These are phyloP conservation scores for Nyleta sp. DNA, from an alignment of 2,888 invertebrate genomes.

Conservation along the genomic window DNA sequence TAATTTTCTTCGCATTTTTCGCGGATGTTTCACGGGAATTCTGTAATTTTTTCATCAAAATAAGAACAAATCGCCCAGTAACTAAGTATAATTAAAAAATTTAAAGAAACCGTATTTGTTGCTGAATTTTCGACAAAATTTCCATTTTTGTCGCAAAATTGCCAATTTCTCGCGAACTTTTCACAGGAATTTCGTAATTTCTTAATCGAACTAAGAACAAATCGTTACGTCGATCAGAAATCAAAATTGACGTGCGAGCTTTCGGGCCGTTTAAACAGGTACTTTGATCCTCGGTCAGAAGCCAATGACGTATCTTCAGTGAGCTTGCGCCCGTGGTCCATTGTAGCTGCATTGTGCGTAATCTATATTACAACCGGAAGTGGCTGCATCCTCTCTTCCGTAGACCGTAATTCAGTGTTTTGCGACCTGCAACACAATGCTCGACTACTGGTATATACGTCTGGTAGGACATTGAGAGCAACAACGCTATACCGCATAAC, in stretches of 20 bases:
- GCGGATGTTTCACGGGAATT: no score
- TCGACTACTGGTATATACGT: conserved; percentile 61
- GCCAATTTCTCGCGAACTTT: no score
- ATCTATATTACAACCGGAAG: conserved; percentile 82
- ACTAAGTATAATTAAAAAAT: no score
- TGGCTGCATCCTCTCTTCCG: conserved; percentile 81
- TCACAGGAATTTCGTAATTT: no score
- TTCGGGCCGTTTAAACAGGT: conserved; percentile 71
- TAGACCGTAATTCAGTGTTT: conserved; percentile 81
- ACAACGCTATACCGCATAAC: conserved; percentile 69
- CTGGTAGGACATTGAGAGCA: conserved; percentile 60
- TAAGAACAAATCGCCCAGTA: no score
- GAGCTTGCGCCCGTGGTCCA: conserved; percentile 73
- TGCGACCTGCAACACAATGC: conserved; percentile 72
- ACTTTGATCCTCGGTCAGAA: conserved; percentile 79
- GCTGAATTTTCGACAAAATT: no score
- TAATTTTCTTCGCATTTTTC: no score
- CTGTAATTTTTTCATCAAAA: no score
- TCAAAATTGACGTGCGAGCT: conserved; percentile 56
- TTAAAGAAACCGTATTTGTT: no score
- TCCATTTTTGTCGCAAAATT: no score
- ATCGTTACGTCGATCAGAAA: conserved; percentile 48
- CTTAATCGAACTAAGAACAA: not conserved
- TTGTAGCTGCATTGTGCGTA: conserved; percentile 81
- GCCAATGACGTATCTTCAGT: conserved; percentile 73